Percentiles rank a stretch among this genome's conserved stretches.
Evolutionary conservation across 1,140 invertebrate species (phyloP).

Genomic region (Bombus superbus): DNA sequence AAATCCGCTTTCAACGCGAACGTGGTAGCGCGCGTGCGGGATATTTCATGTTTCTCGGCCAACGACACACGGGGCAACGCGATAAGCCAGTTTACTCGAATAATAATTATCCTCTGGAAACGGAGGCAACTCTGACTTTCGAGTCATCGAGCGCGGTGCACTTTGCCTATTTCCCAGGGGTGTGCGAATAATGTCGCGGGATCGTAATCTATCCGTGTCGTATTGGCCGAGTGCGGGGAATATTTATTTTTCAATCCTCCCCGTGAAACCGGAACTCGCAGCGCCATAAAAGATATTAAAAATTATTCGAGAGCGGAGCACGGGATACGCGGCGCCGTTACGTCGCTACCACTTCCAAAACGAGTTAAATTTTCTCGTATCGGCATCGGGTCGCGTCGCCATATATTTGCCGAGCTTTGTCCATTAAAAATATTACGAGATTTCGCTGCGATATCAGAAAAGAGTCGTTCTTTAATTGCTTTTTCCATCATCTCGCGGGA

Average conservation of each 20-base stretch:
- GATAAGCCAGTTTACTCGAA: constrained; percentile 41
- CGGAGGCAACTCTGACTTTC: constrained; percentile 8
- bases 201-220: constrained; percentile 33
- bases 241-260: constrained; percentile 61
- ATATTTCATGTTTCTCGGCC: background rate
- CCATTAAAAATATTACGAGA: constrained; percentile 43
- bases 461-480: too few relatives aligned
- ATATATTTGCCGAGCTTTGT: background rate
- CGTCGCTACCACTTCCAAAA: background rate
- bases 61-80: background rate
- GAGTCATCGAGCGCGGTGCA: constrained; percentile 47
- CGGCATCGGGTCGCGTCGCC: background rate
- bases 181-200: constrained; percentile 50
- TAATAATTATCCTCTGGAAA: constrained; percentile 51
- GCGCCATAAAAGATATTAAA: constrained; percentile 50
- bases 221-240: constrained; percentile 36
- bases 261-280: constrained; percentile 4
- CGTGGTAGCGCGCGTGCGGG: too few relatives aligned
- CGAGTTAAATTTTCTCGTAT: constrained; percentile 14
- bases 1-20: background rate
- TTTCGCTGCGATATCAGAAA: background rate
- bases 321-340: background rate
- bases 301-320: constrained; percentile 27
- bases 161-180: constrained; percentile 65
- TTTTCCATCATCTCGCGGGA: background rate